These are phyloP conservation scores for Monodelphis domestica DNA, from an alignment of 2,797 vertebrate species.

Conservation along the genomic window DNA sequence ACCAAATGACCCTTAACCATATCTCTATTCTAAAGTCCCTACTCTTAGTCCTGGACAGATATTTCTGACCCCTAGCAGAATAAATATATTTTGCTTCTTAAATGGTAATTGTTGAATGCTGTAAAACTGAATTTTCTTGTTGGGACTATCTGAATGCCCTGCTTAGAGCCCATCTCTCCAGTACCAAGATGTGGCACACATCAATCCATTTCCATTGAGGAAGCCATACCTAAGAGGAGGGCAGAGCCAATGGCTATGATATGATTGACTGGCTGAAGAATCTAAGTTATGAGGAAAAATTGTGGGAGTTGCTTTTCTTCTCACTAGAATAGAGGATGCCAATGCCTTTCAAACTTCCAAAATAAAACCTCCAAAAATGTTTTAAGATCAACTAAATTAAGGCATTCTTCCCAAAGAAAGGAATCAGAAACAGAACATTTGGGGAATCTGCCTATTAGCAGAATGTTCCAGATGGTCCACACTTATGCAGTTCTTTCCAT, in stretches of 20 bases:
- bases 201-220: slow-evolving; percentile 45
- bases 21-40: background rate
- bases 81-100: slow-evolving; percentile 5
- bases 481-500: slow-evolving; percentile 11
- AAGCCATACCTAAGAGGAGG: slow-evolving; percentile 23
- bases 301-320: slow-evolving; percentile 47
- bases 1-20: background rate
- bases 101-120: slow-evolving; percentile 5
- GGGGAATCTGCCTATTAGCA: background rate
- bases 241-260: slow-evolving; percentile 50
- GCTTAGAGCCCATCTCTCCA: background rate
- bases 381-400: background rate
- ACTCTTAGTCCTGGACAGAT: background rate
- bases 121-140: background rate
- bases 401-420: slow-evolving; percentile 6
- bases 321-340: slow-evolving; percentile 38
- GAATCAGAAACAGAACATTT: background rate
- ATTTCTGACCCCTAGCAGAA: background rate
- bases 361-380: slow-evolving; percentile 3
- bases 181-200: slow-evolving; percentile 12
- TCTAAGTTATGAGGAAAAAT: slow-evolving; percentile 73
- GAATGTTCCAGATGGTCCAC: background rate
- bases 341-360: slow-evolving; percentile 1
- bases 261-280: slow-evolving; percentile 75
- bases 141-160: background rate